These are phyloP conservation scores for Drosophila hamatofila DNA, from an alignment of 2,888 invertebrate species.

Conservation along the genomic window DNA sequence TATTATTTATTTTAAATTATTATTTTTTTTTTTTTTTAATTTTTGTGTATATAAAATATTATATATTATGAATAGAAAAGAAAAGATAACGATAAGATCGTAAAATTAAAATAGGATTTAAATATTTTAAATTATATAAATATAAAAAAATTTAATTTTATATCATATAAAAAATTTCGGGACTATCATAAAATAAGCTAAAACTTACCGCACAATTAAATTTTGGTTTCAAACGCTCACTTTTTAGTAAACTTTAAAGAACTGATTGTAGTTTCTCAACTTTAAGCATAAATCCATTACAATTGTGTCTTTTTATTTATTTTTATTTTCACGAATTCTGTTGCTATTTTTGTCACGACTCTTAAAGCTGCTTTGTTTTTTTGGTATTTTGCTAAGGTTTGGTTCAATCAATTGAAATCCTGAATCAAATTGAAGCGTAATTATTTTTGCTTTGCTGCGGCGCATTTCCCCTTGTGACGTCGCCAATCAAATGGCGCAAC, in stretches of 20 bases:
- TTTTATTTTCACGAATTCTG: background rate
- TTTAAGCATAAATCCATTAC: background rate
- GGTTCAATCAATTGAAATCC: conserved; percentile 68
- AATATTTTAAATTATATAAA: background rate
- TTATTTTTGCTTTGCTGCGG: conserved; percentile 70
- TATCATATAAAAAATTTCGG: background rate
- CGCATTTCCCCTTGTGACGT: conserved; percentile 76
- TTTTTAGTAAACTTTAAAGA: background rate
- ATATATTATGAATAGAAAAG: background rate
- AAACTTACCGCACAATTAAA: background rate
- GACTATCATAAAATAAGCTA: background rate
- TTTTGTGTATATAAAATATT: too few species aligned
- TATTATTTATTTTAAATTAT: too few species aligned
- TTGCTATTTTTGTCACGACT: background rate
- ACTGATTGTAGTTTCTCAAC: too few species aligned
- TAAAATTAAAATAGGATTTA: too few species aligned
- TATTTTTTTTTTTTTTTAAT: too few species aligned
- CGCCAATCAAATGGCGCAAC: conserved; percentile 60
- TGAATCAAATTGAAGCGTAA: conserved; percentile 77
- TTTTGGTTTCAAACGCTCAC: background rate
- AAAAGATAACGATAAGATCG: background rate
- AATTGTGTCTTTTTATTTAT: background rate
- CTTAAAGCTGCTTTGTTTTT: conserved; percentile 15
- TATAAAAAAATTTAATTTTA: background rate
- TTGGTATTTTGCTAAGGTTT: conserved; percentile 40